Percentiles rank a stretch among this genome's conserved stretches.
These are phyloP conservation scores for Lysandra coridon DNA, from an alignment of 2,888 invertebrate species.

Conservation along the genomic window DNA sequence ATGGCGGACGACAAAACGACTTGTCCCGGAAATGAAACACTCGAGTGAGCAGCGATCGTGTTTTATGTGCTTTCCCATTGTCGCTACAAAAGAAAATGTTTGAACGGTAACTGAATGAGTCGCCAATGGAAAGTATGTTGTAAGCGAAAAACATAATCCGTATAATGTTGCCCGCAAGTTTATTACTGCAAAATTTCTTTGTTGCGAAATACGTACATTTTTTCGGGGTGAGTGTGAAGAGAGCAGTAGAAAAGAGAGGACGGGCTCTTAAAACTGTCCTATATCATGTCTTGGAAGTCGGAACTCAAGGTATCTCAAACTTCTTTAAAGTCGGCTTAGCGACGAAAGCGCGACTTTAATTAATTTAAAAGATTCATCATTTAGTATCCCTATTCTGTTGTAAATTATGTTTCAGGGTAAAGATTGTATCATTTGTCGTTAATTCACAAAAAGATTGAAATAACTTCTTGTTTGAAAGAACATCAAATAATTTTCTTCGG, in stretches of 20 bases:
- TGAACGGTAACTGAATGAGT: not conserved
- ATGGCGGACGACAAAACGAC: conserved; percentile 74
- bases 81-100: conserved; percentile 44
- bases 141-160: not conserved
- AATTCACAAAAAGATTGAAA: not conserved
- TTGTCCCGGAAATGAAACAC: conserved; percentile 74
- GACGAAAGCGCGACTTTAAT: not conserved
- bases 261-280: no score
- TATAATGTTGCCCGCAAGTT: not conserved
- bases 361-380: not conserved
- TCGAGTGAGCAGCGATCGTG: conserved; percentile 48
- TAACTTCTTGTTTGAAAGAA: not conserved
- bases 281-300: no score
- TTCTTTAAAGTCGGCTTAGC: not conserved
- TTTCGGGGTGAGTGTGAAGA: no score
- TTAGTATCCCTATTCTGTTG: not conserved
- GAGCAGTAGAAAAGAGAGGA: no score
- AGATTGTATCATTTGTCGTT: not conserved
- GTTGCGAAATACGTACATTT: not conserved
- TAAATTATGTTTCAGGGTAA: not conserved
- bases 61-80: conserved; percentile 40
- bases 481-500: not conserved
- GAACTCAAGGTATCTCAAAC: not conserved
- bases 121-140: not conserved
- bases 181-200: not conserved